phyloP scores from a whole-genome alignment of 1,140 invertebrate species.

The Cotesia typhae region DNA sequence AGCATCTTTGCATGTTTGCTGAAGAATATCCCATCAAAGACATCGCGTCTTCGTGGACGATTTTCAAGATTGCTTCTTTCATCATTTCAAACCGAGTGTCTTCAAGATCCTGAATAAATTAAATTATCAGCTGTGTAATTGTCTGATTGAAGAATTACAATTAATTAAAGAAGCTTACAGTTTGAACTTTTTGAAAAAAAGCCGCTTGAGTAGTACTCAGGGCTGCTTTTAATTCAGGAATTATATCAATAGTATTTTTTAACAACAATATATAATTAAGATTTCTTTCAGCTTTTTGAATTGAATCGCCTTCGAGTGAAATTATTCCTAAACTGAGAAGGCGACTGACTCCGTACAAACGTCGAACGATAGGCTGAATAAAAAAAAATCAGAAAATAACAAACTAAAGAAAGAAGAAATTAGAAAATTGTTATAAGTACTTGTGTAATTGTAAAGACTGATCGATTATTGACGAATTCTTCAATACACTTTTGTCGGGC shows the following conservation, averaged over 20 bases:
- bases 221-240: slow-evolving; percentile 73
- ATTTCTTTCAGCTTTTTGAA: slow-evolving; percentile 75
- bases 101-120: slow-evolving; percentile 54
- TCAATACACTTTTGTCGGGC: slow-evolving; percentile 76
- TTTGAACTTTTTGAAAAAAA: slow-evolving; percentile 70
- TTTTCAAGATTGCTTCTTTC: slow-evolving; percentile 70
- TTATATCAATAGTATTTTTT: slow-evolving; percentile 78
- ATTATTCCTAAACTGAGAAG: slow-evolving; percentile 70
- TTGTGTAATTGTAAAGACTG: slow-evolving; percentile 62
- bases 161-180: slow-evolving; percentile 62
- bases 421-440: slow-evolving; percentile 34
- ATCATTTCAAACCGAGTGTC: slow-evolving; percentile 70
- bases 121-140: slow-evolving; percentile 31
- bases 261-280: slow-evolving; percentile 82
- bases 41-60: slow-evolving; percentile 79
- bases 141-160: slow-evolving; percentile 45
- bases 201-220: slow-evolving; percentile 69
- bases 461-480: slow-evolving; percentile 75
- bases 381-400: slow-evolving; percentile 27
- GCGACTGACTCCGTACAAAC: slow-evolving; percentile 72
- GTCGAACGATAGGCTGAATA: slow-evolving; percentile 64
- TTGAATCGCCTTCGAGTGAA: slow-evolving; percentile 68
- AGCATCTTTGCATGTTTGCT: slow-evolving; percentile 81
- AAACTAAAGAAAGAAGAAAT: neutral
- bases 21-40: slow-evolving; percentile 74